A percentile compares a stretch with the other conserved stretches of the same genome.
phyloP scores from a whole-genome alignment of 2,888 invertebrate genomes.

The Beris morrisii region DNA sequence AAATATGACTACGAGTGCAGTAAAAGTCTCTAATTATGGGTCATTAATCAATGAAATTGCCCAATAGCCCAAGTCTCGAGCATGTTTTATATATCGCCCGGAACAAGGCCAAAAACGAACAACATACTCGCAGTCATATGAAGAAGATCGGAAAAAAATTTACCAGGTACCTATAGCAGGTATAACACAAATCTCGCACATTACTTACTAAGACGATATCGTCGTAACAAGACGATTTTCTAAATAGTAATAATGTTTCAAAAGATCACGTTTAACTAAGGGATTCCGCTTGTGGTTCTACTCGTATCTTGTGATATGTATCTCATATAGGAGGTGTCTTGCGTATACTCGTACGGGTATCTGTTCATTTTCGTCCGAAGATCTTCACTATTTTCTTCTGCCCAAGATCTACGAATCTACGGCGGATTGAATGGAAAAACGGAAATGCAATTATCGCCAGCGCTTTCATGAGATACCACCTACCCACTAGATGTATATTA shows the following conservation, averaged over 20 bases:
- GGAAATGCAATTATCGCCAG: conserved; percentile 37
- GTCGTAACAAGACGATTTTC: background rate
- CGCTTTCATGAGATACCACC: conserved; percentile 31
- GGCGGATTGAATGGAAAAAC: conserved; percentile 23
- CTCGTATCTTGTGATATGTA: conserved; percentile 4
- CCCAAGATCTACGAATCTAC: background rate
- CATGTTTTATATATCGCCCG: conserved; percentile 16
- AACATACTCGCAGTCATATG: background rate
- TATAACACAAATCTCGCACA: background rate
- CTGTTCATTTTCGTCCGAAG: background rate
- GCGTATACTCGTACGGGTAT: background rate
- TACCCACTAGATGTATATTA: conserved; percentile 14
- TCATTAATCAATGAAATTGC: conserved; percentile 57
- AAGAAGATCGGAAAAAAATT: conserved; percentile 13
- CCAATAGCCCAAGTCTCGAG: conserved; percentile 41
- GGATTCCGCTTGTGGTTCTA: background rate
- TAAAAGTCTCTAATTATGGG: conserved; percentile 56
- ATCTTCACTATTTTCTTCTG: background rate
- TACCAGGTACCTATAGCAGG: background rate
- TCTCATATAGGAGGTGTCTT: background rate
- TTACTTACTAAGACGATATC: background rate
- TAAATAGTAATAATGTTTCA: background rate
- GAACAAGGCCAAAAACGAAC: conserved; percentile 6
- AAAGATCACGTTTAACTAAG: conserved; percentile 23
- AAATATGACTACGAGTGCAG: conserved; percentile 51